These are phyloP conservation scores for Mastomys coucha DNA, from an alignment of 2,113 vertebrate species.

Conservation along the genomic window DNA sequence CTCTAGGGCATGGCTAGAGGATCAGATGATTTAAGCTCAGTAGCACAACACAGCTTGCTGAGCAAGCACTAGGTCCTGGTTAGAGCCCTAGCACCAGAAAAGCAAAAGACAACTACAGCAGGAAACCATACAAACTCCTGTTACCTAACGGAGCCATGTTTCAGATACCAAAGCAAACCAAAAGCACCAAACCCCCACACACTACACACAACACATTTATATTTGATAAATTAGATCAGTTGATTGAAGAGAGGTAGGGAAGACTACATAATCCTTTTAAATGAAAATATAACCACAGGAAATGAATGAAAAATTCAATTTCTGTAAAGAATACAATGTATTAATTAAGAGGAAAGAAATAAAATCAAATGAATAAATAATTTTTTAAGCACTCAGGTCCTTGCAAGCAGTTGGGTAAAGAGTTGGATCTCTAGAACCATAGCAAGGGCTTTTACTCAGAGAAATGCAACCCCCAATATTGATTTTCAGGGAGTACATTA, in stretches of 20 bases:
- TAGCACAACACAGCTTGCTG: neutral
- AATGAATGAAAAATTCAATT: conserved; percentile 40
- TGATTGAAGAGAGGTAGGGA: neutral
- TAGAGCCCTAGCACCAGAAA: neutral
- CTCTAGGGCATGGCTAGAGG: conserved; percentile 56
- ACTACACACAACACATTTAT: neutral
- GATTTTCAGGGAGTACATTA: conserved; percentile 82
- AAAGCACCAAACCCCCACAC: neutral
- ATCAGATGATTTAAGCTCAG: conserved; percentile 24
- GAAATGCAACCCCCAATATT: conserved; percentile 76
- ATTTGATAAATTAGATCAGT: conserved; percentile 46
- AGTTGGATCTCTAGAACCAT: conserved; percentile 64
- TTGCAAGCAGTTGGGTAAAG: conserved; percentile 61
- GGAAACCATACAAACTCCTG: conserved; percentile 21
- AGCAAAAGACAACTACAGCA: neutral
- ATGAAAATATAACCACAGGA: neutral
- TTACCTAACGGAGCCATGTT: conserved; percentile 28
- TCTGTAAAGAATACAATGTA: conserved; percentile 7
- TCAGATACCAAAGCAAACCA: conserved; percentile 1
- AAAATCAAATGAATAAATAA: conserved; percentile 41
- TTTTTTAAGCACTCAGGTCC: conserved; percentile 74
- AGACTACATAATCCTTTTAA: neutral
- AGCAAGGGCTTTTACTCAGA: conserved; percentile 37
- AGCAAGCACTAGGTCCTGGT: neutral
- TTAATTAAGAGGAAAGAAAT: conserved; percentile 32